phyloP scores from a whole-genome alignment of 2,113 vertebrate genomes.

The Ariopsis seemanni region DNA sequence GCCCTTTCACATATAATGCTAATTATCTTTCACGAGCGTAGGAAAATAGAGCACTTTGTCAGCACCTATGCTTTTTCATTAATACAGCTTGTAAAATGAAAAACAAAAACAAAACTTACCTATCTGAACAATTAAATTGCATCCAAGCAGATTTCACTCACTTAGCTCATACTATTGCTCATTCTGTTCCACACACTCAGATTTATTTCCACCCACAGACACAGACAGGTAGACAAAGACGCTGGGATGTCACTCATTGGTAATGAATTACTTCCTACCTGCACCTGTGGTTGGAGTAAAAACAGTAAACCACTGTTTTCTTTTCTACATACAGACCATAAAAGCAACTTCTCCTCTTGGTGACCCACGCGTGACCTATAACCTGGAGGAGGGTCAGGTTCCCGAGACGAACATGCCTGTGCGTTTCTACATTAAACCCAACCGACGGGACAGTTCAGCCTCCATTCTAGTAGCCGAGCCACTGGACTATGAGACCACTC shows the following conservation, averaged over 20 bases:
- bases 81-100: conserved; percentile 18
- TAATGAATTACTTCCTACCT: not conserved
- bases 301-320: not conserved
- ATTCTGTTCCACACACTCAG: not conserved
- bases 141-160: conserved; percentile 30
- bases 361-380: conserved; percentile 85
- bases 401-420: conserved; percentile 88
- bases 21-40: conserved; percentile 41
- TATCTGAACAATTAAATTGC: conserved; percentile 34
- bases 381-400: conserved; percentile 87
- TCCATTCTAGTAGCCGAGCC: conserved; percentile 85
- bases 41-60: conserved; percentile 45
- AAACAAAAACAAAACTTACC: not conserved
- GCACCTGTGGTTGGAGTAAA: not conserved
- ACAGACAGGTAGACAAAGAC: not conserved
- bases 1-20: conserved; percentile 53
- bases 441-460: conserved; percentile 81
- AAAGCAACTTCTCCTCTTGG: conserved; percentile 83
- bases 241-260: not conserved
- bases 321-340: conserved; percentile 71
- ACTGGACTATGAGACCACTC: conserved; percentile 83
- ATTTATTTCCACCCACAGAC: conserved; percentile 11
- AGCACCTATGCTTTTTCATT: conserved; percentile 34
- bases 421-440: conserved; percentile 87
- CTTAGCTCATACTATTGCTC: conserved; percentile 13